phyloP scores from a whole-genome alignment of 2,113 vertebrate species.

The Dinomys branickii region DNA sequence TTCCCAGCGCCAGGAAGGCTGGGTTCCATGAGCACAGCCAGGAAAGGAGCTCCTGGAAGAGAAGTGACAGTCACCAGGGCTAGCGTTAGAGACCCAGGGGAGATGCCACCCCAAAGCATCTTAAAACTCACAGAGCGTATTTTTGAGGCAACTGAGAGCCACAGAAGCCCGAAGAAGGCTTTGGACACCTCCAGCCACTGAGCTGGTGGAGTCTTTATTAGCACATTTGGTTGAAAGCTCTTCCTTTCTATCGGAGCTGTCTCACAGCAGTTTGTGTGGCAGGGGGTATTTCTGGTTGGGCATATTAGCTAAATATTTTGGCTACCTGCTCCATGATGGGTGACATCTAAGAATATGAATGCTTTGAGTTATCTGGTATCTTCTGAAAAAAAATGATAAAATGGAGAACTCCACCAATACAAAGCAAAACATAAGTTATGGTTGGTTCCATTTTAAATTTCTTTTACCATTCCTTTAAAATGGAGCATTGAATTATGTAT shows the following conservation, averaged over 20 bases:
- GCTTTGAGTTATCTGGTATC: constrained; percentile 33
- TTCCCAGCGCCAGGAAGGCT: neutral
- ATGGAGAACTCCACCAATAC: neutral
- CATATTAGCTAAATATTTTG: constrained; percentile 40
- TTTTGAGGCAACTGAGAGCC: neutral
- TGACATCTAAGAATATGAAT: neutral
- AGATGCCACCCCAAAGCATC: neutral
- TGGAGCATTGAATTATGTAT: constrained; percentile 71
- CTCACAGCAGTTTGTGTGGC: neutral
- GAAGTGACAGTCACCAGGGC: neutral
- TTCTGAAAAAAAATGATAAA: constrained; percentile 21
- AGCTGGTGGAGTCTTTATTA: neutral
- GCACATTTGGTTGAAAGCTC: neutral
- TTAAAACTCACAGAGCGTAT: neutral
- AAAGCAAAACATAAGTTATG: constrained; percentile 55
- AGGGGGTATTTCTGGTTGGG: constrained; percentile 45
- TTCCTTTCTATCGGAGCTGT: neutral
- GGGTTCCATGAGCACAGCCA: too few species aligned
- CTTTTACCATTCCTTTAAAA: constrained; percentile 41
- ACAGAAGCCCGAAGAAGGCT: too few species aligned
- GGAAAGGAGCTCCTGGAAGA: neutral
- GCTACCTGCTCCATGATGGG: constrained; percentile 37
- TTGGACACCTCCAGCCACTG: neutral
- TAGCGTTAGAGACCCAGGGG: too few species aligned
- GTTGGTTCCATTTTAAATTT: constrained; percentile 62